Evolutionary conservation across 2,113 vertebrate genomes (phyloP), one percentile per base, ranked within the genome.

Genomic region (Nycticebus coucang): DNA sequence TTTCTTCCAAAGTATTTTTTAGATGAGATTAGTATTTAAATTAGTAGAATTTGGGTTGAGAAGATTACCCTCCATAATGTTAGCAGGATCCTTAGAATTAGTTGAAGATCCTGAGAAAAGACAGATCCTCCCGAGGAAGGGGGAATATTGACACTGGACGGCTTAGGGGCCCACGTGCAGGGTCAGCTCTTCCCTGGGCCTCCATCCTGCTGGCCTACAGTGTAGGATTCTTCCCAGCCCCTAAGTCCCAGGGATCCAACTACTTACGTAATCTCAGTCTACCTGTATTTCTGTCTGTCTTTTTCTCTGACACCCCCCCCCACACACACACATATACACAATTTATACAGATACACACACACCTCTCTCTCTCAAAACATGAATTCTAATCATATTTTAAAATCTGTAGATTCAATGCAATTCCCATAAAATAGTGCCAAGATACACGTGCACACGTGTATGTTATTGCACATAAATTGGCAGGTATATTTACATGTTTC

Each of bases 61-160:
- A 37, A 64, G 22, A 50, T 50, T 35, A 37, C 11, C 12, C 0
- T 45, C 18, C 35, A 26, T 60, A 41, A 53, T 18, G 15, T 41
- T 7, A 11, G 19, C 37, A 37, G 59, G 15, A 41, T 35, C 33
- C 26, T 30, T 26, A 45, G 6, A 26, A 35, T 68, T 19, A 66
- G 59, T 10, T 89, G 78, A 83, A 37, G 11, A 7, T 12, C 15
- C 41, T 83, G 26, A 82, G 85, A 15, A 35, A 50, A 74, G 12
- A 66, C 35, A 62, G 30, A 45, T 5, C 33, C 33, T 2, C 10
- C 9, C 1, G 26, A 53, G 50, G 3, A 81, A 53, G 69, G 7
- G 5, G 8, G 21, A 33, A 19, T 26, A 50, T 11, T 24, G 12
- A 21, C 17, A 9, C 8, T 22, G 50, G 28, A 7, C 0, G 5